A percentile compares a stretch with the other conserved stretches of the same genome.
Evolutionary conservation across 2,888 invertebrate genomes (phyloP).

Genomic region (Ramazzottius varieornatus): DNA sequence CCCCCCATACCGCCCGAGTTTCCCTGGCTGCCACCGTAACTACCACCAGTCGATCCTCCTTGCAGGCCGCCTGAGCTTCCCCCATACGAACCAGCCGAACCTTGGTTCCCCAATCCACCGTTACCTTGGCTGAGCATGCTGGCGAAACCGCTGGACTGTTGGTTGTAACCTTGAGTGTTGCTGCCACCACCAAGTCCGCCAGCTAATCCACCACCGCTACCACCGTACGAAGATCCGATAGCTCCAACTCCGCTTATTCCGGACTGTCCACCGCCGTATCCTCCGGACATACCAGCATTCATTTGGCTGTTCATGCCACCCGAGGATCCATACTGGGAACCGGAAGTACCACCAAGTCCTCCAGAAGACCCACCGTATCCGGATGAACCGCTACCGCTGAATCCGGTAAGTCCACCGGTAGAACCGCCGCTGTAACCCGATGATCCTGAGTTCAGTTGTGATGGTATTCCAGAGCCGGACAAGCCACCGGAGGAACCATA

Average conservation of each 20-base stretch:
- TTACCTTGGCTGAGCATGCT: background rate
- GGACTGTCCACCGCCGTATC: conserved; percentile 2
- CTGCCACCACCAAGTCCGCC: background rate
- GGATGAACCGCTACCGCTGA: background rate
- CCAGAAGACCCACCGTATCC: too few species aligned
- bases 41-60: background rate
- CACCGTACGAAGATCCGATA: background rate
- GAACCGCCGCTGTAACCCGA: background rate
- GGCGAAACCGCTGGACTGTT: background rate
- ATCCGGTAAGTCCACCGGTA: background rate
- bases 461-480: background rate
- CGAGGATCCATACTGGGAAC: background rate
- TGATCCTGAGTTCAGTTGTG: background rate
- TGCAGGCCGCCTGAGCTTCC: background rate
- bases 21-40: background rate
- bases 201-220: background rate
- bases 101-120: background rate
- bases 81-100: background rate
- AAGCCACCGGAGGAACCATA: background rate
- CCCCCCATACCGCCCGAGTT: background rate
- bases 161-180: background rate
- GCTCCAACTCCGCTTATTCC: background rate
- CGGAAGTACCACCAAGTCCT: too few species aligned
- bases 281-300: background rate
- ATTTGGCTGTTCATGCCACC: background rate